Base-by-base conservation (phyloP, 2,113 vertebrate species). In the Phainopepla nitens region DNA sequence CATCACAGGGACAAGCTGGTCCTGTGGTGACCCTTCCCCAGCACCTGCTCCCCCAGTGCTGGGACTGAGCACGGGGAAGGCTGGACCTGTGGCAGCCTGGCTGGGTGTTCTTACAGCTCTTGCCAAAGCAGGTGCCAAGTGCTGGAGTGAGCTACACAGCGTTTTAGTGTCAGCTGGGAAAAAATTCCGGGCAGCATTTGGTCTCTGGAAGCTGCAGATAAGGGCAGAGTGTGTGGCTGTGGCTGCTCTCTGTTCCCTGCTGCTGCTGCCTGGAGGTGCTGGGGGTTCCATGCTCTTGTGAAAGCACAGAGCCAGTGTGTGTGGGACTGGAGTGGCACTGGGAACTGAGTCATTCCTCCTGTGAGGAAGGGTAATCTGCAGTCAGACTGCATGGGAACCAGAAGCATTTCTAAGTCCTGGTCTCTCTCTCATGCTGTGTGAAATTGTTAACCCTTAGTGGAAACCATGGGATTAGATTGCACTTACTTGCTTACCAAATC, bases 1-100 rank as follows among this genome's bases (percentile, higher is more conserved):
- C 7, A 23, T 45, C 25, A 3, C 0, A 5, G 44, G 69, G 31
- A 53, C 10, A 0, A 29, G 10, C 49, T 42, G 0, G 0, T 42
- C 60, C 22, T 54, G 35, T 85, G 68, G 82, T 82, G n/a, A 8
- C 49, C n/a, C n/a, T 50, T 81, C 35, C 78, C 49, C 62, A 47
- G 57, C 25, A 54, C 14, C 5, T 24, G 27, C 73, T 75, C 36
- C 20, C 29, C 62, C 13, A 1, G 11, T 72, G 75, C 79, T 86
- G 86, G 64, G 62, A 10, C 4, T 2, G 44, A 50, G 60, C 6
- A 7, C 21, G 41, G 79, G 66, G 41, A 53, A 45, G 24, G 73
- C 54, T 27, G 92, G 57, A 39, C 33, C 65, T 64, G 70, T 49
- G 54, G 42, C 35, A 42, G 3, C 24, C 76, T 17, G 7, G 17